A percentile compares a stretch with the other conserved stretches of the same genome.
Conservation (phyloP, 1,140 invertebrate genomes). For the Hylaeus anthracinus region DNA sequence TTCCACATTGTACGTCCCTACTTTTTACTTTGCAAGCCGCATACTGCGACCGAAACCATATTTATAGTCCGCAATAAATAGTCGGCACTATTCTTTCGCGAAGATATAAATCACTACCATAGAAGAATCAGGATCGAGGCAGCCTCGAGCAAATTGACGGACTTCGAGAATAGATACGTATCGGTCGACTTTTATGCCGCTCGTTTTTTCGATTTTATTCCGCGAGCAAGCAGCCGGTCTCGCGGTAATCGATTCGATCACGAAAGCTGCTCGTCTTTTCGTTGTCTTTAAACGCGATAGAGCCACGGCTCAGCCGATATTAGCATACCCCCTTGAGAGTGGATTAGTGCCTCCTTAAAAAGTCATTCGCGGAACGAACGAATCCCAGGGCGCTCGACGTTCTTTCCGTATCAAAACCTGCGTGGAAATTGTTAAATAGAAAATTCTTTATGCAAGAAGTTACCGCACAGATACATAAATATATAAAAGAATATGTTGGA, state of each 20-base stretch:
- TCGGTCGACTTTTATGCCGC: conserved; percentile 47
- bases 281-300: conserved; percentile 39
- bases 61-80: too few relatives aligned
- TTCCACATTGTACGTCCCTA: too few relatives aligned
- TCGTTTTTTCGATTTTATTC: conserved; percentile 54
- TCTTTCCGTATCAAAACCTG: background rate
- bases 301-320: conserved; percentile 1
- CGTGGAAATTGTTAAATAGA: background rate
- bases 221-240: conserved; percentile 43
- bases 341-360: conserved; percentile 30
- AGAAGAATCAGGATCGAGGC: background rate
- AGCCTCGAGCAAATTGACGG: background rate
- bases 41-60: too few relatives aligned
- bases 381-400: background rate
- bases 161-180: conserved; percentile 19
- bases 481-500: too few relatives aligned
- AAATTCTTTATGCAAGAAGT: too few relatives aligned
- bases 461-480: too few relatives aligned
- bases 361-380: conserved; percentile 6
- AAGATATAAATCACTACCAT: background rate
- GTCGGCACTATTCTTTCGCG: too few relatives aligned
- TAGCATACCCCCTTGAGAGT: conserved; percentile 18
- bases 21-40: too few relatives aligned
- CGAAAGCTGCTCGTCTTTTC: conserved; percentile 59
- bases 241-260: conserved; percentile 63